These are phyloP conservation scores for Telmatochromis sp. DNA, from an alignment of 2,113 vertebrate genomes.

Conservation along the genomic window DNA sequence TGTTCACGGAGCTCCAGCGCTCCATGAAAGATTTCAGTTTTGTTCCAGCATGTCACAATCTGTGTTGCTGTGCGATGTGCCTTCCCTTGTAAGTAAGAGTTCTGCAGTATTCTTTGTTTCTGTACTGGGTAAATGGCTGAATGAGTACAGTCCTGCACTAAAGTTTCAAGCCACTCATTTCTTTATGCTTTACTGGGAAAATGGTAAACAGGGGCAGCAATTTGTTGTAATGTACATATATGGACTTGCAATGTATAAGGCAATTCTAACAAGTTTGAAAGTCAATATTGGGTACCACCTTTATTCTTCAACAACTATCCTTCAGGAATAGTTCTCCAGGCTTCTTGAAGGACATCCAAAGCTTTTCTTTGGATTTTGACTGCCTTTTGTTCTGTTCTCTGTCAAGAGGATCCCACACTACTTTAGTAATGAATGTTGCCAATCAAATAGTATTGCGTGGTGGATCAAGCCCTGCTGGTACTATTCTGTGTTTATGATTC, in stretches of 20 bases:
- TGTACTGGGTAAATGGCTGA: neutral
- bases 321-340: neutral
- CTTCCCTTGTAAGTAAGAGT: neutral
- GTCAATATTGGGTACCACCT: neutral
- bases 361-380: neutral
- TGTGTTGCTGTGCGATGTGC: neutral
- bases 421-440: neutral
- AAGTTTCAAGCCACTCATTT: neutral
- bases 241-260: neutral
- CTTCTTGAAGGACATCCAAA: neutral
- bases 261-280: neutral
- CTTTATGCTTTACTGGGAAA: neutral
- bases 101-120: neutral
- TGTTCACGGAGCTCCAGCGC: constrained; percentile 1
- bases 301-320: neutral
- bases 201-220: neutral
- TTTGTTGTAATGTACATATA: neutral
- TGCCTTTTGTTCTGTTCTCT: neutral
- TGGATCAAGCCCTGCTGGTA: fast-evolving
- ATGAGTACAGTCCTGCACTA: neutral
- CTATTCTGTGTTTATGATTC: neutral
- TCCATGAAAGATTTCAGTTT: constrained; percentile 27
- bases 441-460: neutral
- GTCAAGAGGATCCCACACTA: neutral
- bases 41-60: constrained; percentile 13